Percentiles rank a stretch among this genome's conserved stretches.
Conservation (phyloP, 35 echinoderm and acorn worm species). For the Ophioderma brevispina region DNA sequence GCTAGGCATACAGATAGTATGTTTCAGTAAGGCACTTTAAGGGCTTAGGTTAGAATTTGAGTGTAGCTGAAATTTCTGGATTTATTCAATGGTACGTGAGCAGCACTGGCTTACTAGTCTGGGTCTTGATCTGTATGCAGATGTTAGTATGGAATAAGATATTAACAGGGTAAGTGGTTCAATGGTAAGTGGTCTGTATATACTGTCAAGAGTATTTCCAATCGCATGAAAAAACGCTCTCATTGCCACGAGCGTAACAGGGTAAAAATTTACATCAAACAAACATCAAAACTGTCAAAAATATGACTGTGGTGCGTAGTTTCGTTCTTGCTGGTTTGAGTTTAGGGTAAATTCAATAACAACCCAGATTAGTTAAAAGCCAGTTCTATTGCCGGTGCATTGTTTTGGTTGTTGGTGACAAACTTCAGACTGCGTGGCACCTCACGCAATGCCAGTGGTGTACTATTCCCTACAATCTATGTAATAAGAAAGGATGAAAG, state of each 20-base stretch:
- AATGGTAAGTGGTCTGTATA: constrained; percentile 21
- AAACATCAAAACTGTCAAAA: neutral
- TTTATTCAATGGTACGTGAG: neutral
- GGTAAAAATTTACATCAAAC: constrained; percentile 14
- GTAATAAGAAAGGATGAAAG: neutral
- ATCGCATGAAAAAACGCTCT: constrained; percentile 29
- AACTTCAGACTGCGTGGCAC: neutral
- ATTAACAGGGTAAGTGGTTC: constrained; percentile 22
- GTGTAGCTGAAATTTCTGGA: constrained; percentile 12
- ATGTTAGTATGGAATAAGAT: constrained; percentile 1
- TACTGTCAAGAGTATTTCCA: neutral
- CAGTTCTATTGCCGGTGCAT: constrained; percentile 38
- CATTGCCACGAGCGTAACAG: neutral
- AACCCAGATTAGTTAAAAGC: neutral
- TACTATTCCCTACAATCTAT: neutral
- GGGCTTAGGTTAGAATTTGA: neutral
- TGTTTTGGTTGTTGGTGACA: constrained; percentile 18
- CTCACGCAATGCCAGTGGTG: neutral
- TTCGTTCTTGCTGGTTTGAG: neutral
- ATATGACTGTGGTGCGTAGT: constrained; percentile 20
- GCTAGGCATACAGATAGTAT: neutral
- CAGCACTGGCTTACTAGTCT: neutral
- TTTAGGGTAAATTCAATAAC: constrained; percentile 1
- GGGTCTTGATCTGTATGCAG: constrained; percentile 10
- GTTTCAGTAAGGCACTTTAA: neutral